phyloP scores from a whole-genome alignment of 2,797 vertebrate genomes.

The Xenops minutus region DNA sequence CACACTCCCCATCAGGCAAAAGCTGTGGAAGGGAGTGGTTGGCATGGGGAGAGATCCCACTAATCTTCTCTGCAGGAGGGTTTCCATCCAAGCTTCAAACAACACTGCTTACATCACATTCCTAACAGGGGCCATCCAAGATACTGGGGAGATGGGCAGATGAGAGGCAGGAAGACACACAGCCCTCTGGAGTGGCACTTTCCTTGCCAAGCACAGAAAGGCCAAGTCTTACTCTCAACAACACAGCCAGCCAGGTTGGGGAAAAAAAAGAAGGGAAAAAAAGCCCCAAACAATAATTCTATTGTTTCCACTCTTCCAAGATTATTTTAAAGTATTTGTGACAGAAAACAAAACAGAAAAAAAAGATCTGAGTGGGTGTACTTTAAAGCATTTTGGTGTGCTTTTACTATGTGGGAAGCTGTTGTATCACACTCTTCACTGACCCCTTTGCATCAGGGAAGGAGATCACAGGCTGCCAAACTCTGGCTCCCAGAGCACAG shows the following conservation, averaged over 20 bases:
- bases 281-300: neutral
- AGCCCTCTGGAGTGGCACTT: neutral
- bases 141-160: neutral
- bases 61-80: neutral
- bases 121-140: neutral
- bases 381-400: neutral
- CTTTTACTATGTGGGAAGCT: neutral
- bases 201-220: neutral
- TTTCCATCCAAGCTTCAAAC: neutral
- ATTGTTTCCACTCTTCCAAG: neutral
- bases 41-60: neutral
- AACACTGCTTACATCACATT: neutral
- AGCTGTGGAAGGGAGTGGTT: fast-evolving
- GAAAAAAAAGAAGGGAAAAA: neutral
- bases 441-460: neutral
- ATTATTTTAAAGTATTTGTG: neutral
- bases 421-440: neutral
- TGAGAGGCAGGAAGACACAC: neutral
- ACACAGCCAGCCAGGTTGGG: neutral
- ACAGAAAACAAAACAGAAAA: neutral
- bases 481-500: fast-evolving
- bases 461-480: neutral
- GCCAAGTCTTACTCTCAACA: neutral
- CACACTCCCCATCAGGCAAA: neutral
- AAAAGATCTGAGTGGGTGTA: neutral